Evolutionary conservation across 2,888 invertebrate species (phyloP).

Genomic region (Hecatera dysodea): DNA sequence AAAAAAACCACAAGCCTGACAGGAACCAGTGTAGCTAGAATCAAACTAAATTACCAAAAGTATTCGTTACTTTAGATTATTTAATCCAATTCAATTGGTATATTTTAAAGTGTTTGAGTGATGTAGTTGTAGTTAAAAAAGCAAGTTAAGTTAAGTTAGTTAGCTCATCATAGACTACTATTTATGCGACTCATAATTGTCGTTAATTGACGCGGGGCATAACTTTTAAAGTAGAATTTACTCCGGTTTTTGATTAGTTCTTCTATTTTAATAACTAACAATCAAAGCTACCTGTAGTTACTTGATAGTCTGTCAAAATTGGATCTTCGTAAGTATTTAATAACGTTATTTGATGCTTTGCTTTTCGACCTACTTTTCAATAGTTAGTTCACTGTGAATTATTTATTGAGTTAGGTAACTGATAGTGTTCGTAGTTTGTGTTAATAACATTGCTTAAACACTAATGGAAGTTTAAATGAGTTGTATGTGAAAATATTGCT

Average conservation of each 20-base stretch:
- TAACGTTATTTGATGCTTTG: slow-evolving; percentile 12
- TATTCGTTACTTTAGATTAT: no score
- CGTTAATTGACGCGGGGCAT: slow-evolving; percentile 1
- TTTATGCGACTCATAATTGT: slow-evolving; percentile 18
- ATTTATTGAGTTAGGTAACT: slow-evolving; percentile 13
- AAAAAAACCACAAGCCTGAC: no score
- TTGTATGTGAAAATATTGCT: no score
- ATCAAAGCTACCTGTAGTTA: slow-evolving; percentile 32
- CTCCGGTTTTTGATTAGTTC: slow-evolving; percentile 24
- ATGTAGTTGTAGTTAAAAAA: not conserved
- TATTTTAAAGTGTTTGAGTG: slow-evolving; percentile 1
- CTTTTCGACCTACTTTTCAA: slow-evolving; percentile 18
- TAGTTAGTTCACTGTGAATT: slow-evolving; percentile 17
- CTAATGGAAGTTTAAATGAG: no score
- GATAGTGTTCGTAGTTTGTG: no score
- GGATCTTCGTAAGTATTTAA: slow-evolving; percentile 14
- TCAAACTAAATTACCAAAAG: not conserved
- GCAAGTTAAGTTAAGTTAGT: no score
- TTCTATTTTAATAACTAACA: slow-evolving; percentile 14
- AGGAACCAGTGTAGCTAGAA: no score
- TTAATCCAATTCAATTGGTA: not conserved
- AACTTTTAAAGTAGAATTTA: slow-evolving; percentile 18
- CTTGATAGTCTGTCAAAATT: slow-evolving; percentile 12
- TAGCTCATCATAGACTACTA: no score
- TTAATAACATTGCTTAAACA: no score